A percentile compares a stretch with the other conserved stretches of the same genome.
Evolutionary conservation across 2,797 vertebrate species (phyloP).

Genomic region (Denticeps clupeoides): DNA sequence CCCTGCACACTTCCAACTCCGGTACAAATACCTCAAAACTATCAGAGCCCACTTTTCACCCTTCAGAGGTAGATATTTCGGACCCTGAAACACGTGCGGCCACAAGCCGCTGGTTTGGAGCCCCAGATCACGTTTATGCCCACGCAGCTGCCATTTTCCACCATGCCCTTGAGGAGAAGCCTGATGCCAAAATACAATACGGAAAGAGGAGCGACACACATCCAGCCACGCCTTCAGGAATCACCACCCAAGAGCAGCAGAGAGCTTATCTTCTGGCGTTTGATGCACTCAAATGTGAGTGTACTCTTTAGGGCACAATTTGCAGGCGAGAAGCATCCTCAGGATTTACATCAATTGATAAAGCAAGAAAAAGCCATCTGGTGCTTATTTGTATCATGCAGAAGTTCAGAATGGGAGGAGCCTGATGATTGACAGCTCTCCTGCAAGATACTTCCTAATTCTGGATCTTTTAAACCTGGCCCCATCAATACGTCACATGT

Average conservation of each 20-base stretch:
- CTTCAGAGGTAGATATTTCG: no score
- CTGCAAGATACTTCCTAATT: no score
- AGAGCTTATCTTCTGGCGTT: conserved; percentile 74
- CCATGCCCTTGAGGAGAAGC: conserved; percentile 56
- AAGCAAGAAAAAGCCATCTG: no score
- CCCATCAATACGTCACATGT: no score
- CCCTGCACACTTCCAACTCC: no score
- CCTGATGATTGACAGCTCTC: no score
- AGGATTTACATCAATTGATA: background rate
- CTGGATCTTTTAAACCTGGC: no score
- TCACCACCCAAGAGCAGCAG: conserved; percentile 40
- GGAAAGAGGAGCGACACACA: conserved; percentile 34
- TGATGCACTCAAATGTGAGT: conserved; percentile 79
- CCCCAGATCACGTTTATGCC: conserved; percentile 58
- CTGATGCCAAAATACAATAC: conserved; percentile 50
- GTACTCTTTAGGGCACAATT: background rate
- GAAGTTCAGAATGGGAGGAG: no score
- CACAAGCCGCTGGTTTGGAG: conserved; percentile 6
- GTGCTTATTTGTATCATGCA: no score
- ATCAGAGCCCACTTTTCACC: no score
- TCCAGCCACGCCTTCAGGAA: conserved; percentile 37
- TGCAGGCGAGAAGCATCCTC: background rate
- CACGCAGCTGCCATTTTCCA: conserved; percentile 76
- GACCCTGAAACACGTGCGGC: no score
- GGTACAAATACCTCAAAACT: no score